phyloP scores from a whole-genome alignment of 2,888 invertebrate genomes.

The Liopterus haemorrhoidalis region DNA sequence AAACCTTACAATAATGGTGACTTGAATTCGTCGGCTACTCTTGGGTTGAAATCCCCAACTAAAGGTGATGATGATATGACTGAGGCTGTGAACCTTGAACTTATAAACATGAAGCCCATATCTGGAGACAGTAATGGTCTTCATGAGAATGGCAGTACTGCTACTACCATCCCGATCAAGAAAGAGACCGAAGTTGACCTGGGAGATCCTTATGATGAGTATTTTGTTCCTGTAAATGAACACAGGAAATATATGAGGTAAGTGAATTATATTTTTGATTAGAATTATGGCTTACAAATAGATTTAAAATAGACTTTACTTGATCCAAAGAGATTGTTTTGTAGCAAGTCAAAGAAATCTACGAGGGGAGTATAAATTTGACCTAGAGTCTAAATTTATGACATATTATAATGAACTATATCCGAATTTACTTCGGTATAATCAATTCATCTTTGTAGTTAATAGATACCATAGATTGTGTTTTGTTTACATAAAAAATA shows the following conservation, averaged over 20 bases:
- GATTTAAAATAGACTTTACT: too few relatives aligned
- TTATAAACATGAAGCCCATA: conserved; percentile 65
- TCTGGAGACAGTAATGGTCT: conserved; percentile 49
- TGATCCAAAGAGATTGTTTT: too few relatives aligned
- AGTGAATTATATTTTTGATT: conserved; percentile 35
- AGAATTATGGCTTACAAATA: too few relatives aligned
- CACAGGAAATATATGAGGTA: conserved; percentile 81
- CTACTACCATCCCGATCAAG: conserved; percentile 51
- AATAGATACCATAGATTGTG: too few relatives aligned
- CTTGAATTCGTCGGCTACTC: conserved; percentile 36
- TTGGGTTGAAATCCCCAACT: conserved; percentile 37
- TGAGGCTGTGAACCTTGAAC: conserved; percentile 74
- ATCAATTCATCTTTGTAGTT: too few relatives aligned
- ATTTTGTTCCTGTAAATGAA: conserved; percentile 79
- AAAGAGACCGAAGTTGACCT: conserved; percentile 61
- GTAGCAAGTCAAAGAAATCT: too few relatives aligned
- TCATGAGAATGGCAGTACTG: conserved; percentile 35
- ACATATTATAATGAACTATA: too few relatives aligned
- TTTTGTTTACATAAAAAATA: too few relatives aligned
- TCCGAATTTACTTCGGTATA: too few relatives aligned
- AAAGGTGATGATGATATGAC: conserved; percentile 35
- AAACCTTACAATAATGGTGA: conserved; percentile 41
- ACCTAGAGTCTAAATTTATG: too few relatives aligned
- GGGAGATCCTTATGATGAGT: conserved; percentile 72
- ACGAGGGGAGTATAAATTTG: too few relatives aligned